Percentiles rank a stretch among this genome's conserved stretches.
Evolutionary conservation across 2,113 vertebrate genomes (phyloP).

Genomic region (Mixornis gularis): DNA sequence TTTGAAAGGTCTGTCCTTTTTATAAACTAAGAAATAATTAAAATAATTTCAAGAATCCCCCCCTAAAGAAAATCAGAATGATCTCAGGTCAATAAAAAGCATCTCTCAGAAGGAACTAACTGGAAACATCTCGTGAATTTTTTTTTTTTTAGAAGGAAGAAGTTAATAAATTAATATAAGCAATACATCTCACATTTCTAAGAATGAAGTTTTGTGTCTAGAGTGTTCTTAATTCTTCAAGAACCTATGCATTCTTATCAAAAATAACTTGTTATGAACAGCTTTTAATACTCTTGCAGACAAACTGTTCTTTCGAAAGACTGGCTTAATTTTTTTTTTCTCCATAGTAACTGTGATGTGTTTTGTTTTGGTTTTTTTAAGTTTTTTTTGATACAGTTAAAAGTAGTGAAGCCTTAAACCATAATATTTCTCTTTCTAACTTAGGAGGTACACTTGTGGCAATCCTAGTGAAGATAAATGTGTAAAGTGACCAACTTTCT

Average conservation of each 20-base stretch:
- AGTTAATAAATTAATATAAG: not conserved
- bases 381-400: not conserved
- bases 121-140: not conserved
- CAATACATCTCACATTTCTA: not conserved
- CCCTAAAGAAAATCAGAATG: not conserved
- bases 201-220: not conserved
- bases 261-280: not conserved
- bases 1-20: not conserved
- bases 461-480: conserved; percentile 68
- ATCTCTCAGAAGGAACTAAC: not conserved
- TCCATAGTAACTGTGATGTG: not conserved
- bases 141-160: not conserved
- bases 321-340: conserved; percentile 8
- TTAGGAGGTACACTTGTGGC: conserved; percentile 66
- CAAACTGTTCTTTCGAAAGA: conserved; percentile 14
- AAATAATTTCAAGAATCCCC: not conserved
- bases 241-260: not conserved
- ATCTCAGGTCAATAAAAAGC: not conserved
- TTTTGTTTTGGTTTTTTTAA: not conserved
- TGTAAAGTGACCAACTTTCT: conserved; percentile 67
- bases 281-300: not conserved
- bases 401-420: conserved; percentile 60
- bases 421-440: conserved; percentile 56
- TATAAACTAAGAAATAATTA: not conserved
- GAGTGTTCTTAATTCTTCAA: not conserved